Evolutionary conservation across 2,888 invertebrate species (phyloP), one percentile per base, ranked within the genome.

Genomic region (Andrena fulva): DNA sequence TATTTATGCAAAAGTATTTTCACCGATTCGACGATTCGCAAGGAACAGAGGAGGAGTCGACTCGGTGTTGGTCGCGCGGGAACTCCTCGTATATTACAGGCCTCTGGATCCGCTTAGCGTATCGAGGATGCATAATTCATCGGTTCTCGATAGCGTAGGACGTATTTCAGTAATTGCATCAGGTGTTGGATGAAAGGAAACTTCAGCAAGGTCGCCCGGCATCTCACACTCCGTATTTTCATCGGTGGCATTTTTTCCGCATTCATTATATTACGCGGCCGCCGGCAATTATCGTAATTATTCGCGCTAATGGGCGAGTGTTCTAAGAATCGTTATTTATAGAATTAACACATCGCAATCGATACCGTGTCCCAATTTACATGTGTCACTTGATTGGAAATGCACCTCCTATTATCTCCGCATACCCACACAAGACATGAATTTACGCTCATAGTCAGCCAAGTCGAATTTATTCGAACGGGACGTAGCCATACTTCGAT

Each of bases 101-200:
- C 33, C 56, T 35, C 10, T 29, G 63, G 24, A 79, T 79, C 78
- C 77, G 74, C 76, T 81, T 82, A 77, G 27, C 81, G 81, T 64
- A 81, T 75, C 59, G 20, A 29, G 31, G 66, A 77, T 77, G 71
- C 81, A 72, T 77, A 82, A 77, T 82, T 76, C 64, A 77, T 69
- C 73, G 56, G 20, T 62, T 10, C 48, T 59, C 77, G 73, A 75
- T 74, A 63, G 27, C 74, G 71, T 82, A 62, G 63, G 66, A 74
- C 74, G 62, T 74, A 71, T 78, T 78, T 78, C 82, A 77, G 70
- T 82, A 84, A 84, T 84, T 84, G 63, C 77, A 82, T 78, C 83
- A 84, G 78, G 78, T 78, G 74, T 84, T 68, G 60, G 78, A 84
- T 78, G 74, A 84, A 84, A 84, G 78, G 77, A 82, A 73, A 84